These are phyloP conservation scores for Athalia circularis DNA, from an alignment of 2,888 invertebrate species.

Conservation along the genomic window DNA sequence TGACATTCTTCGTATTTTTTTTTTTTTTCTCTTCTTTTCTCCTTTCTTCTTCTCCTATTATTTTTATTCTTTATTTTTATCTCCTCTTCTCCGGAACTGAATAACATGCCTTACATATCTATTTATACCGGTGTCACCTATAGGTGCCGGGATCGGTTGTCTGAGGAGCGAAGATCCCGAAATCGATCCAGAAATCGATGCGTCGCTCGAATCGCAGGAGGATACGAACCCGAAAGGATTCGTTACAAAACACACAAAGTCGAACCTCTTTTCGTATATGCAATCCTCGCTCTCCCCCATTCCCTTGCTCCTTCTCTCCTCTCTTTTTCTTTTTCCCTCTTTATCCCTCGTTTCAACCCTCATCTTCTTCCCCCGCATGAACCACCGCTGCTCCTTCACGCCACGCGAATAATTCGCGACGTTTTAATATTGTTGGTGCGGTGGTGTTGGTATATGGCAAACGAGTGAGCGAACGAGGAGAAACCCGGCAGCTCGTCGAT, in stretches of 20 bases:
- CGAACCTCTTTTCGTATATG: conserved; percentile 27
- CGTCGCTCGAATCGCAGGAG: neutral
- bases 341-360: conserved; percentile 39
- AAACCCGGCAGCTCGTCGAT: conserved; percentile 12
- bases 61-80: neutral
- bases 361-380: conserved; percentile 42
- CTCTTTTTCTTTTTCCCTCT: conserved; percentile 39
- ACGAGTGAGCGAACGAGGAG: conserved; percentile 5
- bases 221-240: neutral
- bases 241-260: conserved; percentile 39
- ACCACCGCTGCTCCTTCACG: conserved; percentile 36
- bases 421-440: conserved; percentile 34
- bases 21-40: conserved; percentile 48
- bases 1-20: conserved; percentile 56
- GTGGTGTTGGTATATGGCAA: neutral
- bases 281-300: conserved; percentile 33
- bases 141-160: conserved; percentile 19
- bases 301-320: conserved; percentile 47
- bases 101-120: neutral
- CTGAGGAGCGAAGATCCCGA: conserved; percentile 6
- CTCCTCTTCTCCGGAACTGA: conserved; percentile 1
- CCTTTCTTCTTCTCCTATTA: neutral
- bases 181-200: conserved; percentile 22
- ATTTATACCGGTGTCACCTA: neutral
- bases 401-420: conserved; percentile 39